Percentiles rank a stretch among this genome's conserved stretches.
phyloP scores from a whole-genome alignment of 2,113 vertebrate genomes.

The Platichthys stellatus region DNA sequence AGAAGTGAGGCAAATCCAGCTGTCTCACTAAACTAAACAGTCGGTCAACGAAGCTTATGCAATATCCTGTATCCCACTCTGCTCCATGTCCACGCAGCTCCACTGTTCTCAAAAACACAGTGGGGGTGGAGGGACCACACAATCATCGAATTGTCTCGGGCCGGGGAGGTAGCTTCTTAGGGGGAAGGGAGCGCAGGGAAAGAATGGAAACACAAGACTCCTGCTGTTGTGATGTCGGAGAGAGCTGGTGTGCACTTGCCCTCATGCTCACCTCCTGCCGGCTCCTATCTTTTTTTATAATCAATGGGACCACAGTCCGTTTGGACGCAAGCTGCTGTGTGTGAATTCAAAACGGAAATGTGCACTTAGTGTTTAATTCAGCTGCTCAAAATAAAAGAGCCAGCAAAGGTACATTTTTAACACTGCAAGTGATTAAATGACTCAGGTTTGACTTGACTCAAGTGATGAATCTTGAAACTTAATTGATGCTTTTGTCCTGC shows the following conservation, averaged over 20 bases:
- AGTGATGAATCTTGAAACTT: background rate
- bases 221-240: conserved; percentile 63
- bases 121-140: conserved; percentile 73
- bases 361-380: background rate
- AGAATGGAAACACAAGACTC: conserved; percentile 74
- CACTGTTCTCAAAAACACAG: conserved; percentile 42
- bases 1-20: conserved; percentile 62
- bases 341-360: conserved; percentile 2
- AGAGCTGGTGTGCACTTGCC: conserved; percentile 61
- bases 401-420: background rate
- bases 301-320: conserved; percentile 20
- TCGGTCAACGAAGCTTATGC: conserved; percentile 70
- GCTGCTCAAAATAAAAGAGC: background rate
- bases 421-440: background rate
- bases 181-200: conserved; percentile 58
- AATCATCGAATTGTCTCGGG: conserved; percentile 75
- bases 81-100: conserved; percentile 59
- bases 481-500: background rate
- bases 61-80: conserved; percentile 74
- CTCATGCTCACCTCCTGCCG: conserved; percentile 58
- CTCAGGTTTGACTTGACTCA: background rate
- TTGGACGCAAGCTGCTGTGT: conserved; percentile 12
- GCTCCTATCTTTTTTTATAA: conserved; percentile 38
- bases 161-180: conserved; percentile 60
- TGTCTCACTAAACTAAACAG: conserved; percentile 63